Conservation (phyloP, 2,888 invertebrate genomes). For the Hyppa rectilinea region DNA sequence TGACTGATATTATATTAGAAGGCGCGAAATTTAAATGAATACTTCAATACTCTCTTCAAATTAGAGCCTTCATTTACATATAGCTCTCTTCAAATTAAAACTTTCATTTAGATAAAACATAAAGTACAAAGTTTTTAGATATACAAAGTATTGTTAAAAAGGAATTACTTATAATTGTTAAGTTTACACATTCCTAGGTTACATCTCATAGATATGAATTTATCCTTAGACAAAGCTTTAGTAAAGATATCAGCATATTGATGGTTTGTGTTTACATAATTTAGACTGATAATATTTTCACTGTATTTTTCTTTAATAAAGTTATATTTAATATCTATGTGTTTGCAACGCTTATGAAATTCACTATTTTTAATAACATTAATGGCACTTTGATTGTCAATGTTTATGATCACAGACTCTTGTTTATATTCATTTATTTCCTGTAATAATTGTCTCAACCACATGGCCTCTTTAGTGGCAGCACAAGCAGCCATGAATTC, state of each 20-base stretch:
- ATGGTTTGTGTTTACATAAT: not conserved
- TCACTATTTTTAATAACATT: not conserved
- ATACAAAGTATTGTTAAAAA: no score
- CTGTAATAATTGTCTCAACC: not conserved
- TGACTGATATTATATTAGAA: no score
- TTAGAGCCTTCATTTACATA: no score
- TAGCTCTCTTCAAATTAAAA: no score
- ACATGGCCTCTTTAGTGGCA: not conserved
- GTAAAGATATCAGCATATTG: not conserved
- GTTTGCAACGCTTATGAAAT: not conserved
- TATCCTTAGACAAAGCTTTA: not conserved
- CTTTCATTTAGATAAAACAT: no score
- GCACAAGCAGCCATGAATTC: conserved; percentile 3
- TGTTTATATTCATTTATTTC: not conserved
- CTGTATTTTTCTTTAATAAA: not conserved
- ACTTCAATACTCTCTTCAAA: no score
- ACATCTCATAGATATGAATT: no score
- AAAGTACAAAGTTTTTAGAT: no score
- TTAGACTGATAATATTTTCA: not conserved
- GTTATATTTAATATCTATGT: not conserved
- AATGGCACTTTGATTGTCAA: not conserved
- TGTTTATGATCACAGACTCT: no score
- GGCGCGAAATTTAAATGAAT: no score
- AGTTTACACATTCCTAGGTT: no score
- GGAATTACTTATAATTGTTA: no score